Evolutionary conservation across 2,888 invertebrate genomes (phyloP), one percentile per base, ranked within the genome.

Genomic region (Acrobasis consociella): DNA sequence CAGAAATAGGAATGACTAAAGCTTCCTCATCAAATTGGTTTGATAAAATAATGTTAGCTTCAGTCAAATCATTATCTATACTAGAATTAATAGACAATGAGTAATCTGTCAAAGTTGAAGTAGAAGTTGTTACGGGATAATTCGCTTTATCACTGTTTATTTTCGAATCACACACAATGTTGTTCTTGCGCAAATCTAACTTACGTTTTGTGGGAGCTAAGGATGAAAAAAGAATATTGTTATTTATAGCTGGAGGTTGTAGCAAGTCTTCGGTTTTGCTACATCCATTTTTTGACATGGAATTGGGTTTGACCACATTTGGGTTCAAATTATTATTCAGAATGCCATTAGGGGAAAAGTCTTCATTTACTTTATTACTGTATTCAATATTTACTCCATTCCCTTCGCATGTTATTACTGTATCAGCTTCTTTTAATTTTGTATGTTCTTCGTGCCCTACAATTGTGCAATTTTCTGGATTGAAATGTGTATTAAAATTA

Each of bases 1-100:
- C 38, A 52, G 75, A 58, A 39, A 82, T 68, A 62, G 80, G 74
- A 63, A 76, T 74, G 52, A 79, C 65, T 51, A 64, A 61, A 49
- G 22, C 13, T 31, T 52, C 31, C 2, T 52, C 52, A n/a, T 31
- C 8, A 5, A 13, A 13, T 46, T 46, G 11, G n/a, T 46, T 46
- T 46, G 46, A n/a, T 46, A 13, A n/a, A 46, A 46, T n/a, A 5
- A 46, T 46, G 10, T 13, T n/a, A 13, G 5, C 2, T 13, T 10
- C 42, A 10, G 42, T 2, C 13, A 13, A 7, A 31, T 2, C 31
- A 42, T 42, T 42, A 42, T 46, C 46, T 46, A 13, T n/a, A 46
- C n/a, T 46, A 46, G 13, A 46, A 46, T 46, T 46, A 1, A 46
- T 13, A 13, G 46, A 46, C n/a, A 46, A 3, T 46, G 46, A 2